Evolutionary conservation across 37 sponge, comb jelly and placozoan species (phyloP), one percentile per base, ranked within the genome.

Genomic region (Axinella damicornis): DNA sequence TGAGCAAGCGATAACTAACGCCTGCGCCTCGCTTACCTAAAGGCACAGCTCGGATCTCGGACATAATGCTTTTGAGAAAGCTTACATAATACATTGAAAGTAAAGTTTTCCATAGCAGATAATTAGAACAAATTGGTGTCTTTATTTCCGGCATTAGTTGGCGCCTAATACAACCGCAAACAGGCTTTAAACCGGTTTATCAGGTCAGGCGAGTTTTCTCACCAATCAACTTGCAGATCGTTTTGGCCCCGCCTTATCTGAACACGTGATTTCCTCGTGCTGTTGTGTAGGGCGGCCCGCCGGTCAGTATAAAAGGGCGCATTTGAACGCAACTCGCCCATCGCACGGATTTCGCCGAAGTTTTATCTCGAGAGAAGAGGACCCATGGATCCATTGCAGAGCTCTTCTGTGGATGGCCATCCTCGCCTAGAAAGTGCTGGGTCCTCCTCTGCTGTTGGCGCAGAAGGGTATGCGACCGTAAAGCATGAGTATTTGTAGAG

Each of bases 21-120:
- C 4, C 19, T 70, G 57, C 77, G 32, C 13, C 20, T 32, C 57
- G 56, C 89, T 88, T 69, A 87, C 95, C 95, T 31, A 95, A 65
- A 2, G 95, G 95, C n/a, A 91, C 92, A 55, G 78, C 92, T 71
- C 65, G 88, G 76, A 95, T 95, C 52, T 91, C 92, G 41, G 96
- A 68, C 93, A 95, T 92, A 53, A 74, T 24, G 16, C 17, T 39
- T 5, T 33, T 35, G 36, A 34, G 5, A 39, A 12, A 69, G 70
- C 21, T n/a, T n/a, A n/a, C n/a, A n/a, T n/a, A n/a, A n/a, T n/a
- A 46, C 46, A 12, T 46, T 46, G 46, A 46, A 46, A 46, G 46
- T 46, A 46, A 46, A 46, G 46, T 46, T 46, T 46, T 4, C 46
- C 46, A 12, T 46, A 4, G 46, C 46, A 46, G 46, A 46, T 46